These are phyloP conservation scores for Eilema depressum DNA, from an alignment of 2,888 invertebrate species.

Conservation along the genomic window DNA sequence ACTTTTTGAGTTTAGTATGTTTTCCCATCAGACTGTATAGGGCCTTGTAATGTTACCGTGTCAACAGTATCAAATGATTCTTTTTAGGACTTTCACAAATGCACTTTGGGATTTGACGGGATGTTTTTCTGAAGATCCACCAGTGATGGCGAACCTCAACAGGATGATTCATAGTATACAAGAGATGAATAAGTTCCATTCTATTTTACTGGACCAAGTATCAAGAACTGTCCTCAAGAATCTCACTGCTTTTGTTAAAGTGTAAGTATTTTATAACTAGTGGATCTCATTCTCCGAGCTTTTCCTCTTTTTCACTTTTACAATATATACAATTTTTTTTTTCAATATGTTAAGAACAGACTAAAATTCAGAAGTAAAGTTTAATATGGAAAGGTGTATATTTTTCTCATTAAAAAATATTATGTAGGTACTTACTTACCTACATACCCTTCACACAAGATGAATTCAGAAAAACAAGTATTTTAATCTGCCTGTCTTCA, in stretches of 20 bases:
- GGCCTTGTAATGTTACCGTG: background rate
- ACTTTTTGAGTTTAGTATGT: no score
- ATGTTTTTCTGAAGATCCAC: conserved; percentile 94
- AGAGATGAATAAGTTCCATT: conserved; percentile 98
- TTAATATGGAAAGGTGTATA: no score
- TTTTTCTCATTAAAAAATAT: no score
- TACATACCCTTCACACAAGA: no score
- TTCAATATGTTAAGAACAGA: no score
- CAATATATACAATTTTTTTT: no score
- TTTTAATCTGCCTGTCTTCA: background rate
- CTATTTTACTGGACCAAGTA: conserved; percentile 96
- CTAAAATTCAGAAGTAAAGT: no score
- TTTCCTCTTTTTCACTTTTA: no score
- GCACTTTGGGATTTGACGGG: conserved; percentile 96
- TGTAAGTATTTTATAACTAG: conserved; percentile 85
- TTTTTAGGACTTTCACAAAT: conserved; percentile 91
- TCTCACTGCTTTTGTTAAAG: conserved; percentile 95
- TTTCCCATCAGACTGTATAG: no score
- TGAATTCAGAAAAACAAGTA: background rate
- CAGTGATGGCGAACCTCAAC: conserved; percentile 92
- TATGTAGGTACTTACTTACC: no score
- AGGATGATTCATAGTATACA: conserved; percentile 90
- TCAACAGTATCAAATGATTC: conserved; percentile 37
- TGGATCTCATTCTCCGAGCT: background rate
- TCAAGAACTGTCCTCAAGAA: conserved; percentile 96